Conservation (phyloP, 1,140 invertebrate genomes). For the Armadillidium nasatum region DNA sequence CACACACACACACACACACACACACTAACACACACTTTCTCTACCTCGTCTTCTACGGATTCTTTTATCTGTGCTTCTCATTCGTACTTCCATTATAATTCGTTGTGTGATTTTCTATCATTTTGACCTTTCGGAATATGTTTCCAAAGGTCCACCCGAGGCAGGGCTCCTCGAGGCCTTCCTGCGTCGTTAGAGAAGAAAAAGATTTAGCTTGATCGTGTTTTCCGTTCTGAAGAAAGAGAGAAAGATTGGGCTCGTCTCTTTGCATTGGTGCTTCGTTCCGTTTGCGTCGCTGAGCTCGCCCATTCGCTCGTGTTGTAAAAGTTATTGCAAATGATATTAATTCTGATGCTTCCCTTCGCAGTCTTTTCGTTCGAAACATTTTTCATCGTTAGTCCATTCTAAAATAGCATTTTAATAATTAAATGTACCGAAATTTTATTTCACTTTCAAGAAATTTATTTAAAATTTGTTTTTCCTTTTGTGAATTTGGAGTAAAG, state of each 20-base stretch:
- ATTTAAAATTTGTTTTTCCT: too few relatives aligned
- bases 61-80: too few relatives aligned
- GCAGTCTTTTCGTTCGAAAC: not conserved
- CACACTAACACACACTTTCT: too few relatives aligned
- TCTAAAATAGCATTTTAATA: too few relatives aligned
- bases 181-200: constrained; percentile 9
- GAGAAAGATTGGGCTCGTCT: not conserved
- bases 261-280: not conserved
- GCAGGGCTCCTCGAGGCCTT: not conserved
- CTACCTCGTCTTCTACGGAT: too few relatives aligned
- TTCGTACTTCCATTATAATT: not conserved
- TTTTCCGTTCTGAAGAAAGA: constrained; percentile 12
- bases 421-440: too few relatives aligned
- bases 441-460: too few relatives aligned
- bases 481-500: too few relatives aligned
- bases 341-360: not conserved
- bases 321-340: not conserved
- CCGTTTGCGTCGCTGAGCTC: not conserved
- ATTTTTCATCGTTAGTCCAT: too few relatives aligned
- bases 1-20: too few relatives aligned
- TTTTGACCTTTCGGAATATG: not conserved
- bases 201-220: constrained; percentile 8
- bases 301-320: not conserved
- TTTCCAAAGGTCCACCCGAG: not conserved
- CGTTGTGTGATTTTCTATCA: not conserved